These are phyloP conservation scores for Ariopsis seemanni DNA, from an alignment of 2,113 vertebrate genomes.

Conservation along the genomic window DNA sequence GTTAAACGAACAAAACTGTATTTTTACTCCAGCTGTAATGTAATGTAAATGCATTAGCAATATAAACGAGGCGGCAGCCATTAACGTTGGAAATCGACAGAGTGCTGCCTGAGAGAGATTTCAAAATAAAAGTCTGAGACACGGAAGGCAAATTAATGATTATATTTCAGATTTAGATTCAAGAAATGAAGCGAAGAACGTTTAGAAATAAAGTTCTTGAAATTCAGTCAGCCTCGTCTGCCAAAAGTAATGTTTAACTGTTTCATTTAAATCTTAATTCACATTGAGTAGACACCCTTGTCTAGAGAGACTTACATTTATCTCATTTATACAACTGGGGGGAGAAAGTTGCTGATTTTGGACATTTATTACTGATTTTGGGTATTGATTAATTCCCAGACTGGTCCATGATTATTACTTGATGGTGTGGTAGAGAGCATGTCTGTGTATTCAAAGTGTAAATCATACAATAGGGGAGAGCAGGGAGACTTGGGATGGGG, in stretches of 20 bases:
- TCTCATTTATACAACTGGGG: too few species aligned
- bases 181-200: not conserved
- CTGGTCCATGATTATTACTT: too few species aligned
- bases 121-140: constrained; percentile 29
- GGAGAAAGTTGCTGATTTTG: too few species aligned
- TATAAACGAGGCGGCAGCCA: not conserved
- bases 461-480: too few species aligned
- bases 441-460: too few species aligned
- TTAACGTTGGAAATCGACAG: not conserved
- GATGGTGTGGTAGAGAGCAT: too few species aligned
- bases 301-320: too few species aligned
- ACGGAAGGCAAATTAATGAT: not conserved
- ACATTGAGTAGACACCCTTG: too few species aligned
- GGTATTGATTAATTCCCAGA: too few species aligned
- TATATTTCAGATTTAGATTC: not conserved
- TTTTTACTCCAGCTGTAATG: not conserved
- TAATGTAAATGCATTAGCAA: not conserved
- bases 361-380: too few species aligned
- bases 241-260: not conserved
- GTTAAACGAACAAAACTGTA: not conserved
- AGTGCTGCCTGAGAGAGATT: not conserved
- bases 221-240: not conserved
- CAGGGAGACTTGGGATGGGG: too few species aligned
- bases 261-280: not conserved
- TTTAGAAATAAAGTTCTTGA: not conserved